Base-by-base conservation (phyloP, 2,888 invertebrate species). In the Galerucella nymphaeae region DNA sequence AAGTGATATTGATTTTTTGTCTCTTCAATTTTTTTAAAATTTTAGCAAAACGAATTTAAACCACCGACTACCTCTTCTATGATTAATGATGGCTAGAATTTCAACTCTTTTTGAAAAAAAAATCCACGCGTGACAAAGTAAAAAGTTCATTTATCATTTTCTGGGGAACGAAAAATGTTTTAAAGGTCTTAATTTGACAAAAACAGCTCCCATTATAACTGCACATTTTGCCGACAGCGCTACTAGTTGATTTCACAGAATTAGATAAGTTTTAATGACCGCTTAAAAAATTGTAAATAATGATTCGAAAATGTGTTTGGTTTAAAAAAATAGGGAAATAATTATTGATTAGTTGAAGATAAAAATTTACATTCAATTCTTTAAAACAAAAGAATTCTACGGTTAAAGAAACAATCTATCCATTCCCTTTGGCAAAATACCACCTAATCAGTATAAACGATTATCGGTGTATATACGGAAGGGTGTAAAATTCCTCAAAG, bases 401-500 rank as follows among this genome's bases (percentile, higher is more conserved):
- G 5, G 2, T 42, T 2, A 45, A 45, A 45, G 13, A 45, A 62
- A 62, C 16, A 42, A 61, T 61, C 14, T 10, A 61, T 61, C 38
- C 9, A 16, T 62, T 16, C 61, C 42, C 61, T 4, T 59, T 59
- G 38, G 59, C 59, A 41, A 62, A 62, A 42, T 18, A 16, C n/a
- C 42, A 18, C 18, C 42, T 42, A 42, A 58, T 58, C 58, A 58
- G 14, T 58, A 58, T 30, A 13, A 38, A 30, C 23, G 61, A 16
- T 62, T 42, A 62, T 42, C 9, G 61, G 10, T 62, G 42, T 42
- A 30, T 41, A 62, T 62, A 62, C 18, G 61, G 42, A 62, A 62
- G 61, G 61, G 61, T 62, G 61, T 62, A 38, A 62, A 62, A 62
- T 42, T 16, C 42, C 61, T 62, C 18, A 62, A 62, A 18, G 42